Percentiles rank a stretch among this genome's conserved stretches.
These are phyloP conservation scores for Schizopygopsis malacanthus DNA, from an alignment of 2,797 vertebrate genomes.

Conservation along the genomic window DNA sequence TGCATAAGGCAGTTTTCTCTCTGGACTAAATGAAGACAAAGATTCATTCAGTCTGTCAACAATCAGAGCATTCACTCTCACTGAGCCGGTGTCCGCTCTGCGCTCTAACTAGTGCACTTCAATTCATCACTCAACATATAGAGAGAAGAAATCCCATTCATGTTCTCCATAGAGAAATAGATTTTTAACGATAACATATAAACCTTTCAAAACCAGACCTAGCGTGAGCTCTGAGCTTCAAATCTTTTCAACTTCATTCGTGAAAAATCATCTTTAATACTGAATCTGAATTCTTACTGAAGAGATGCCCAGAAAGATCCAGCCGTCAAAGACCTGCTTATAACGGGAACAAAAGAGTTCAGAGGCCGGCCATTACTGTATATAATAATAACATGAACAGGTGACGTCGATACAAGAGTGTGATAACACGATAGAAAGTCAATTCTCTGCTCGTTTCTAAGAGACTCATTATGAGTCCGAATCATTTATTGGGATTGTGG, in stretches of 20 bases:
- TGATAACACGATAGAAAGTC: constrained; percentile 19
- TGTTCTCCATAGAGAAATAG: constrained; percentile 13
- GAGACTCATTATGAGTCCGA: constrained; percentile 23
- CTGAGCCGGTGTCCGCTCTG: background rate
- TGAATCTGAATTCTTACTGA: background rate
- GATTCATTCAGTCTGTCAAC: constrained; percentile 26
- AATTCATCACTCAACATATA: constrained; percentile 16
- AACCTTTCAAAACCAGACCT: constrained; percentile 10
- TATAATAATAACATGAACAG: constrained; percentile 1
- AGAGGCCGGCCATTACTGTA: background rate
- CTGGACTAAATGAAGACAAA: constrained; percentile 19
- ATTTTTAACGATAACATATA: background rate
- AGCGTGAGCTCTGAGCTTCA: background rate
- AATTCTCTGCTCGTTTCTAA: constrained; percentile 14
- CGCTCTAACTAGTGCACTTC: constrained; percentile 5
- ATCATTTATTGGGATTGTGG: constrained; percentile 52
- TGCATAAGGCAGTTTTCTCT: constrained; percentile 23
- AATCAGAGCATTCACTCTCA: constrained; percentile 32
- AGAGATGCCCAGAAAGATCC: background rate
- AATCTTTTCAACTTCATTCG: background rate
- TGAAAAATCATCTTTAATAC: background rate
- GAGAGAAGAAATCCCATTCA: background rate
- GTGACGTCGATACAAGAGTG: background rate
- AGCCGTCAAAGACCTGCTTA: background rate
- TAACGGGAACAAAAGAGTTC: background rate